phyloP scores from a whole-genome alignment of 2,888 invertebrate genomes.

The Corbicula japonica region DNA sequence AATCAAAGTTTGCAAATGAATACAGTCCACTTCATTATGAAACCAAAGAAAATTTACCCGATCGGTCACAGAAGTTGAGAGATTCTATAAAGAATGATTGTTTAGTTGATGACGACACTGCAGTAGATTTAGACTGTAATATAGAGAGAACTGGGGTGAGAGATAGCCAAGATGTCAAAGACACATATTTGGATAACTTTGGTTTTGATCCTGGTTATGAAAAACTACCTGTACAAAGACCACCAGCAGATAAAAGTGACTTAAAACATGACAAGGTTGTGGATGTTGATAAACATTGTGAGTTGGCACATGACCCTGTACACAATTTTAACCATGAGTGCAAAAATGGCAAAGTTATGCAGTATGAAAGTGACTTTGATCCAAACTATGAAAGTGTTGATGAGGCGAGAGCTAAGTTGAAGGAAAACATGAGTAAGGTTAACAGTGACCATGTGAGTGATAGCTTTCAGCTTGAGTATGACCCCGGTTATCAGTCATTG shows the following conservation, averaged over 20 bases:
- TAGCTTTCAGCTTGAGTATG: no score
- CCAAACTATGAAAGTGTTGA: constrained; percentile 53
- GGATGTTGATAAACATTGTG: no score
- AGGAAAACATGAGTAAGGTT: not conserved
- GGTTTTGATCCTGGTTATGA: constrained; percentile 42
- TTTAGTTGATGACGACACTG: constrained; percentile 55
- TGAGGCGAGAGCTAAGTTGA: constrained; percentile 32
- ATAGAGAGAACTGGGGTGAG: not conserved
- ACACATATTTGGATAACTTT: no score
- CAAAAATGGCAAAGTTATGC: not conserved
- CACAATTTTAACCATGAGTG: no score
- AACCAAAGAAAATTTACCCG: constrained; percentile 34
- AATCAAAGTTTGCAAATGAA: constrained; percentile 45
- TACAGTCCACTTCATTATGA: constrained; percentile 57
- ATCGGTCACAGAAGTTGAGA: constrained; percentile 15
- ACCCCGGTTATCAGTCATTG: constrained; percentile 43
- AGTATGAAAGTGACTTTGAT: constrained; percentile 33
- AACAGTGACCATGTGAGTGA: not conserved
- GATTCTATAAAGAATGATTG: constrained; percentile 38
- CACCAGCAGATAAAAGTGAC: not conserved
- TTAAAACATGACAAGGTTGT: not conserved
- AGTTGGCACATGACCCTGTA: no score
- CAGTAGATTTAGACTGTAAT: constrained; percentile 55
- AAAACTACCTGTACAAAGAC: constrained; percentile 22
- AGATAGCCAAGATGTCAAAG: no score